A percentile compares a stretch with the other conserved stretches of the same genome.
Conservation (phyloP, 2,888 invertebrate species). For the Temnothorax rugatulus region DNA sequence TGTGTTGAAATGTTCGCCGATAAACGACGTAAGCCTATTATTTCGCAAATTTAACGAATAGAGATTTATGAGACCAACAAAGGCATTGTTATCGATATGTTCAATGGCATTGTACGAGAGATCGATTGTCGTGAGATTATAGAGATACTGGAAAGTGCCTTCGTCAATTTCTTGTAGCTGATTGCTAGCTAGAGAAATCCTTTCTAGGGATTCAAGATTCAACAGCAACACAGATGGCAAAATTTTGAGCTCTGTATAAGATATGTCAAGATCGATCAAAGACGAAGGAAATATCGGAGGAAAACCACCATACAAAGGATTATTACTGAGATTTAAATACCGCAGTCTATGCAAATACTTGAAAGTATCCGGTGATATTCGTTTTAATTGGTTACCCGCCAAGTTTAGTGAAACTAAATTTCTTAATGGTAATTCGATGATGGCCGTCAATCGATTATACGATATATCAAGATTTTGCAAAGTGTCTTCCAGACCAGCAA, state of each 20-base stretch:
- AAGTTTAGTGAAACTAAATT: slow-evolving; percentile 91
- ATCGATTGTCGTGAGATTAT: slow-evolving; percentile 92
- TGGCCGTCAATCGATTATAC: slow-evolving; percentile 91
- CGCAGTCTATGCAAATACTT: slow-evolving; percentile 90
- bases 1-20: slow-evolving; percentile 94
- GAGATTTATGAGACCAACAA: slow-evolving; percentile 92
- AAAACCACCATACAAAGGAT: slow-evolving; percentile 91
- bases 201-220: slow-evolving; percentile 89
- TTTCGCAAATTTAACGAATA: slow-evolving; percentile 91
- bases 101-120: slow-evolving; percentile 93
- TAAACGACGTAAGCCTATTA: slow-evolving; percentile 93
- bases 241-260: slow-evolving; percentile 91
- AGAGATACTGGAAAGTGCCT: slow-evolving; percentile 92
- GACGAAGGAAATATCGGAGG: slow-evolving; percentile 86
- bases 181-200: slow-evolving; percentile 91
- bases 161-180: slow-evolving; percentile 91
- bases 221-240: slow-evolving; percentile 91
- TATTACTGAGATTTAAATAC: slow-evolving; percentile 92
- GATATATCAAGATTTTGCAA: slow-evolving; percentile 91
- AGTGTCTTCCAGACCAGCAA: slow-evolving; percentile 92
- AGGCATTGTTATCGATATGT: slow-evolving; percentile 91
- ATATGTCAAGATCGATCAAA: slow-evolving; percentile 91
- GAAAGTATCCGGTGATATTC: slow-evolving; percentile 90
- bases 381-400: slow-evolving; percentile 92
- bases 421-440: slow-evolving; percentile 89